Percentiles rank a stretch among this genome's conserved stretches.
Evolutionary conservation across 1,140 invertebrate genomes (phyloP).

Genomic region (Amyelois transitella): DNA sequence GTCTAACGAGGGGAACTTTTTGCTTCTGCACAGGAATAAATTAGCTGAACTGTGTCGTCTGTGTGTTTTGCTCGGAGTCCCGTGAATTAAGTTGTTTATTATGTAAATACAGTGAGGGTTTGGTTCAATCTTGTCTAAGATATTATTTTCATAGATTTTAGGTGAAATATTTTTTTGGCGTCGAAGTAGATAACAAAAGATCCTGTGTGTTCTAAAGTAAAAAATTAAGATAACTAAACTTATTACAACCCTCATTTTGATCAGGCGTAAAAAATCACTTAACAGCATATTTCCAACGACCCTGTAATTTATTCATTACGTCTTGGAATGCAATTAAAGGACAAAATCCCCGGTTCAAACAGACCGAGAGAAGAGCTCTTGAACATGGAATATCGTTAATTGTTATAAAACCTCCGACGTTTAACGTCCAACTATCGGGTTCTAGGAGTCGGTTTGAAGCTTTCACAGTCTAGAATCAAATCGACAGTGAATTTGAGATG

Average conservation of each 20-base stretch:
- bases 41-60: constrained; percentile 47
- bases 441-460: background rate
- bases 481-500: background rate
- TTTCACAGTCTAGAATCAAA: background rate
- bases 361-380: background rate
- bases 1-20: constrained; percentile 62
- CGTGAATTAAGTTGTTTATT: constrained; percentile 23
- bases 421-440: background rate
- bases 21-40: constrained; percentile 42
- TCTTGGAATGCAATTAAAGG: background rate
- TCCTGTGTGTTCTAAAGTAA: no score
- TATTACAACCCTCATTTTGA: no score
- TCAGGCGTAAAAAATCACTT: no score
- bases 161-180: no score
- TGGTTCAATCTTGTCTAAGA: background rate
- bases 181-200: no score
- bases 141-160: no score
- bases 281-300: no score
- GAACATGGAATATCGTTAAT: background rate
- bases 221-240: no score
- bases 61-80: background rate
- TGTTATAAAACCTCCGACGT: background rate
- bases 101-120: constrained; percentile 21
- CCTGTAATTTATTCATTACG: background rate
- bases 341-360: background rate